Conservation (phyloP, 2,113 vertebrate genomes). For the Gymnocephalus cernua region DNA sequence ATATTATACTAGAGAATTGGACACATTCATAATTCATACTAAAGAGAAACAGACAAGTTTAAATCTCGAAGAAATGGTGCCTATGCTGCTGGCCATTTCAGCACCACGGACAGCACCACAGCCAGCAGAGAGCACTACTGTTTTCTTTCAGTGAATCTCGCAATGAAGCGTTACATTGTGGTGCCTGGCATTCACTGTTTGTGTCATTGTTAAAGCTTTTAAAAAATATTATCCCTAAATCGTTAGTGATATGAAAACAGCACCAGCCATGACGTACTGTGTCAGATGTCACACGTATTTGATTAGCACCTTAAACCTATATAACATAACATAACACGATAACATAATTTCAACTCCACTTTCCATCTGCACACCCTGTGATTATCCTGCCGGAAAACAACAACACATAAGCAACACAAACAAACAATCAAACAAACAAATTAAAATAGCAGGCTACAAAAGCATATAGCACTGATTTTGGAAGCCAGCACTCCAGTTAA, state of each 20-base stretch:
- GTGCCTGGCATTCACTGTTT: not conserved
- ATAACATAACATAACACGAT: too few species aligned
- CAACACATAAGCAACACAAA: slow-evolving; percentile 70
- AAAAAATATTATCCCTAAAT: slow-evolving; percentile 24
- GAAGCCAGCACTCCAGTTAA: slow-evolving; percentile 78
- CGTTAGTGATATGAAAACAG: slow-evolving; percentile 23
- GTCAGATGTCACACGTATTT: slow-evolving; percentile 46
- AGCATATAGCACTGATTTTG: slow-evolving; percentile 75
- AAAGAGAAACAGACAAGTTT: slow-evolving; percentile 16
- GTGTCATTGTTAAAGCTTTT: not conserved
- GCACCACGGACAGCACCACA: slow-evolving; percentile 77
- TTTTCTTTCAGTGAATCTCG: not conserved
- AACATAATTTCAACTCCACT: slow-evolving; percentile 56
- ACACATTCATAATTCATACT: slow-evolving; percentile 34
- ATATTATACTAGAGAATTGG: slow-evolving; percentile 37
- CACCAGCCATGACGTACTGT: slow-evolving; percentile 22
- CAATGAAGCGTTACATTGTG: not conserved
- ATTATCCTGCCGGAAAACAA: slow-evolving; percentile 68
- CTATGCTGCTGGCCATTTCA: slow-evolving; percentile 55
- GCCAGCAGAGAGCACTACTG: not conserved
- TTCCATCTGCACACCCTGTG: slow-evolving; percentile 28
- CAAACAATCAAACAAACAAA: slow-evolving; percentile 75
- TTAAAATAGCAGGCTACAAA: slow-evolving; percentile 78
- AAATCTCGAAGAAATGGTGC: not conserved
- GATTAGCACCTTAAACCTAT: slow-evolving; percentile 57